Evolutionary conservation across 2,113 vertebrate species (phyloP).

Genomic region (Prunella himalayana): DNA sequence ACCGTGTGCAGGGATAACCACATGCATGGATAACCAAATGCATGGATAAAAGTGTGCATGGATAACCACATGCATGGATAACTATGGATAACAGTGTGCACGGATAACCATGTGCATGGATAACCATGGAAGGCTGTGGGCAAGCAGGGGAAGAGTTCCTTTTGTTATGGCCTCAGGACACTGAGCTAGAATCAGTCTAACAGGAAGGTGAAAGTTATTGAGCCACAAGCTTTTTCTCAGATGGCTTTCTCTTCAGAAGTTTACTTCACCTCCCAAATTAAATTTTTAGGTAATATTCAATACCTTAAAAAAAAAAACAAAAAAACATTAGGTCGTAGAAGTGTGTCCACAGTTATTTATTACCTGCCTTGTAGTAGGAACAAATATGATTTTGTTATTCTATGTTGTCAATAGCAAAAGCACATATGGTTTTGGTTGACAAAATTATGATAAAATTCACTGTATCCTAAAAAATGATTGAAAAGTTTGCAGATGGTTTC

Average conservation of each 20-base stretch:
- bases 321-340: conserved; percentile 17
- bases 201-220: conserved; percentile 39
- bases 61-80: neutral
- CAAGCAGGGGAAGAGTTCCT: neutral
- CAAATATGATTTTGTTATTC: conserved; percentile 78
- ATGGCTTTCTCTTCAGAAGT: conserved; percentile 72
- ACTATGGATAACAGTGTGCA: neutral
- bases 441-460: conserved; percentile 82
- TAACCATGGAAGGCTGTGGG: neutral
- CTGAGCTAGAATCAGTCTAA: conserved; percentile 6
- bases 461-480: conserved; percentile 77
- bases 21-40: neutral
- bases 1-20: neutral
- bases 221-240: conserved; percentile 41
- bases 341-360: conserved; percentile 74
- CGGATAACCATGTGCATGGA: neutral
- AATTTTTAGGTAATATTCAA: conserved; percentile 64
- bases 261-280: conserved; percentile 70
- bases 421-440: conserved; percentile 79
- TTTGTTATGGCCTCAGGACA: conserved; percentile 37
- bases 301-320: conserved; percentile 38
- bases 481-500: conserved; percentile 77
- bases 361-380: conserved; percentile 74
- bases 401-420: conserved; percentile 70
- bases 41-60: too few species aligned